Base-by-base conservation (phyloP, 2,888 invertebrate genomes). In the Cheilosia impressa region DNA sequence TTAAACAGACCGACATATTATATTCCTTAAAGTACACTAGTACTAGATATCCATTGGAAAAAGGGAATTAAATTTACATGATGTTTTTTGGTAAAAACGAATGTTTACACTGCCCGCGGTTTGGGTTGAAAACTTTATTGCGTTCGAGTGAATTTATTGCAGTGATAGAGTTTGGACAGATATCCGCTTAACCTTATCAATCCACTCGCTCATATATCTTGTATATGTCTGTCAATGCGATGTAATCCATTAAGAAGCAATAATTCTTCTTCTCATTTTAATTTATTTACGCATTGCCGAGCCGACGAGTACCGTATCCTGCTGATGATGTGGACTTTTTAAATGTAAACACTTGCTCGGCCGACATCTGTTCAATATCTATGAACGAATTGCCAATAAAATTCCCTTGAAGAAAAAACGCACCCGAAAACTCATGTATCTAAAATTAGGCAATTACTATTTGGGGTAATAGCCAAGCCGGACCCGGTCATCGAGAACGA, bases 401-500 rank as follows among this genome's bases (percentile, higher is more conserved):
- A 57, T 71, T 71, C 57, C 41, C 41, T 63, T 78, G 24, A 34
- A 80, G 22, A 34, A 31, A 45, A 22, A 65, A 57, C 34, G 55
- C 43, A 58, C 19, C 73, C 9, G 52, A 68, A 38, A 50, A 58
- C 43, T 50, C 68, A 47, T 83, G 73, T 83, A 27, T 68, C 78
- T 50, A 79, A 84, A 84, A 75, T 84, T 63, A 79, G 58, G 63
- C 79, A 78, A 79, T 84, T 84, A 84, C 73, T 83, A 53, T 72
- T 53, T 68, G 62, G 34, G 50, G 34, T 31, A 52, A 53, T 31
- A 68, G 53, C 66, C 63, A 71, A 82, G 43, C 50, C 71, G 65
- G 52, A 53, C 4, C 7, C 55, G 38, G 38, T 38, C 47, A 47
- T 73, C 45, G 66, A 60, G 52, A 45, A 15, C n/a, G 45, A 45